Percentiles rank a stretch among this genome's conserved stretches.
Conservation (phyloP, 2,888 invertebrate species). For the Lasioglossum pauxillum region DNA sequence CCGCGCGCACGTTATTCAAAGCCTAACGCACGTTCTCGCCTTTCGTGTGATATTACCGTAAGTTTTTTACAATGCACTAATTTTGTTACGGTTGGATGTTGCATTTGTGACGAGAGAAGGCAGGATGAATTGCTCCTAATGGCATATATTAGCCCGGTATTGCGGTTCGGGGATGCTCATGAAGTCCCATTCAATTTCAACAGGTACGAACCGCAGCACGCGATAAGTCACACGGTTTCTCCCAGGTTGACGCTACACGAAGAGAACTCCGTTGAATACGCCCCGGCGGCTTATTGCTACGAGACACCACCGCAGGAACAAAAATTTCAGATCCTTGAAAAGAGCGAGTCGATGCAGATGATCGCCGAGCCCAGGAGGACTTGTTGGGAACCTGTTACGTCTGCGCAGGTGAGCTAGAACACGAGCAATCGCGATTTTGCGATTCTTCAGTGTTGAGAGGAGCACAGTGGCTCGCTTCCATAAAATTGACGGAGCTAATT, state of each 20-base stretch:
- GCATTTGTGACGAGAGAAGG: not conserved
- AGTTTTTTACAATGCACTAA: not conserved
- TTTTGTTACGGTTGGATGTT: not conserved
- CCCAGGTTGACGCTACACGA: constrained; percentile 77
- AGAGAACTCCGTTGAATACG: constrained; percentile 79
- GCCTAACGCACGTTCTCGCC: not conserved
- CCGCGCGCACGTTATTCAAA: not conserved
- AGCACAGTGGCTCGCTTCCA: too few relatives aligned
- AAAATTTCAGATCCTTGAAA: constrained; percentile 72
- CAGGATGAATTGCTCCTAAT: not conserved
- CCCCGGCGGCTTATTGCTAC: constrained; percentile 77
- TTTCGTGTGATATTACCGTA: not conserved
- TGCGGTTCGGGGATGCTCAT: not conserved
- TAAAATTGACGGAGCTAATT: too few relatives aligned
- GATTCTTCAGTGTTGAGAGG: not conserved
- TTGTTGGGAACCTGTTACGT: constrained; percentile 77
- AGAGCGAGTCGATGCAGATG: constrained; percentile 57
- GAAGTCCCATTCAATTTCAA: constrained; percentile 2
- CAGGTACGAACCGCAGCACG: constrained; percentile 75
- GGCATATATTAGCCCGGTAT: not conserved
- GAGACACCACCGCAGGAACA: constrained; percentile 80
- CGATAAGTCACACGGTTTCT: constrained; percentile 71
- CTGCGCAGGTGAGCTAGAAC: constrained; percentile 71
- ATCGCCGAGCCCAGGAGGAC: constrained; percentile 68
- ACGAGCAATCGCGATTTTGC: too few relatives aligned